Evolutionary conservation across 2,888 invertebrate species (phyloP).

Genomic region (Crematogaster levior): DNA sequence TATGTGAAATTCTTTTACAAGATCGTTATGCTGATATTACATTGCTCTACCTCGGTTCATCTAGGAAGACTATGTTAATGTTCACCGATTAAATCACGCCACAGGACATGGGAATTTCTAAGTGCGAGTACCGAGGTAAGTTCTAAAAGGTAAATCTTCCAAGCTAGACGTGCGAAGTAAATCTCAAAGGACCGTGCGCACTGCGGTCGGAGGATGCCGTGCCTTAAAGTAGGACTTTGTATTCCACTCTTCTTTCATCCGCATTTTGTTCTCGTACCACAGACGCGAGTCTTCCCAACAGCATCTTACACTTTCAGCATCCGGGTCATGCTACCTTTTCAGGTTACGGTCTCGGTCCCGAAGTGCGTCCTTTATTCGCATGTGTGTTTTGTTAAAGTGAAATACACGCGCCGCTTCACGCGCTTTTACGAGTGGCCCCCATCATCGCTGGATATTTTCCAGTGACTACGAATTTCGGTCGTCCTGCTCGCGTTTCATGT

Average conservation of each 20-base stretch:
- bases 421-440: conserved; percentile 17
- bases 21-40: neutral
- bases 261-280: conserved; percentile 36
- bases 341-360: neutral
- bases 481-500: conserved; percentile 17
- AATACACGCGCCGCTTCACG: conserved; percentile 12
- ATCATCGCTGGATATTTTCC: conserved; percentile 39
- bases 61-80: conserved; percentile 44
- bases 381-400: conserved; percentile 32
- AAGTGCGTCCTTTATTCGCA: neutral
- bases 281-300: conserved; percentile 29
- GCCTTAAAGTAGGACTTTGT: conserved; percentile 51
- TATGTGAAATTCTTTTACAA: conserved; percentile 2
- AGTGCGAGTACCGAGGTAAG: conserved; percentile 44
- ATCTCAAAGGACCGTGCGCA: conserved; percentile 50
- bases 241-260: conserved; percentile 54
- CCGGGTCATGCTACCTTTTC: conserved; percentile 3
- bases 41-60: conserved; percentile 2
- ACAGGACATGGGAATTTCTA: conserved; percentile 38
- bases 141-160: conserved; percentile 52
- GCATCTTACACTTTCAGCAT: conserved; percentile 39
- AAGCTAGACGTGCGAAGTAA: conserved; percentile 50
- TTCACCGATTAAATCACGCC: conserved; percentile 49
- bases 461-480: conserved; percentile 15
- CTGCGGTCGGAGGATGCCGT: conserved; percentile 33